phyloP scores from a whole-genome alignment of 1,140 invertebrate genomes.

The Zaprionus kolodkinae region DNA sequence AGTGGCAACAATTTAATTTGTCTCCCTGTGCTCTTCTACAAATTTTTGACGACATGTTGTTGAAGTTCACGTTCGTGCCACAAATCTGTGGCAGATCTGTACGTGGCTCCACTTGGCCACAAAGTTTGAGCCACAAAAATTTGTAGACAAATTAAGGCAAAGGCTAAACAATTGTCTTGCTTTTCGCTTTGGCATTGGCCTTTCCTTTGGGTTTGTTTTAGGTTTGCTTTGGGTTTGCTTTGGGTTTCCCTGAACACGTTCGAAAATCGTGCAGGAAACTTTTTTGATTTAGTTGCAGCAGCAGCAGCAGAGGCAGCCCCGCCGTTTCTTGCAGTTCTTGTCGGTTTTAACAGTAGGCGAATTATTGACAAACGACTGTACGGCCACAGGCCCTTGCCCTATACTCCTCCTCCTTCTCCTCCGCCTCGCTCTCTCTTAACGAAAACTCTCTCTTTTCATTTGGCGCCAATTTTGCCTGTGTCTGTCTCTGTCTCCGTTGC shows the following conservation, averaged over 20 bases:
- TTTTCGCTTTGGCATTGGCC: slow-evolving; percentile 37
- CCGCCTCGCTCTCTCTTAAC: slow-evolving; percentile 22
- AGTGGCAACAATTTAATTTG: slow-evolving; percentile 80
- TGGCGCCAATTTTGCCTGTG: slow-evolving; percentile 73
- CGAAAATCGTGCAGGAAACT: slow-evolving; percentile 68
- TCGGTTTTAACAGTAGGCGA: slow-evolving; percentile 59
- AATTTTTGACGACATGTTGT: slow-evolving; percentile 72
- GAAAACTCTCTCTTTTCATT: slow-evolving; percentile 52
- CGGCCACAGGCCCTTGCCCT: not conserved
- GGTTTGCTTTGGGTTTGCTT: slow-evolving; percentile 12
- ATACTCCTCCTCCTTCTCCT: not conserved
- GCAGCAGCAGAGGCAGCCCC: slow-evolving; percentile 1
- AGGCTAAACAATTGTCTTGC: slow-evolving; percentile 66
- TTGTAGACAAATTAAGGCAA: slow-evolving; percentile 81
- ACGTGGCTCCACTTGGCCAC: slow-evolving; percentile 4
- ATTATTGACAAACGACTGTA: slow-evolving; percentile 71
- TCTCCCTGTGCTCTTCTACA: slow-evolving; percentile 45
- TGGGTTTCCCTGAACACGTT: slow-evolving; percentile 62
- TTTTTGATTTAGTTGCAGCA: slow-evolving; percentile 63
- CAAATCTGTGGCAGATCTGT: slow-evolving; percentile 62
- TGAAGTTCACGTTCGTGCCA: slow-evolving; percentile 81
- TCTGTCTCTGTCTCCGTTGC: not conserved
- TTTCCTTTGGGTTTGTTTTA: slow-evolving; percentile 7
- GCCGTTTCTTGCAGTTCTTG: slow-evolving; percentile 10
- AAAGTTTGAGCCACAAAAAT: slow-evolving; percentile 49